These are phyloP conservation scores for Periophthalmodon schlosseri DNA, from an alignment of 2,113 vertebrate genomes.

Conservation along the genomic window DNA sequence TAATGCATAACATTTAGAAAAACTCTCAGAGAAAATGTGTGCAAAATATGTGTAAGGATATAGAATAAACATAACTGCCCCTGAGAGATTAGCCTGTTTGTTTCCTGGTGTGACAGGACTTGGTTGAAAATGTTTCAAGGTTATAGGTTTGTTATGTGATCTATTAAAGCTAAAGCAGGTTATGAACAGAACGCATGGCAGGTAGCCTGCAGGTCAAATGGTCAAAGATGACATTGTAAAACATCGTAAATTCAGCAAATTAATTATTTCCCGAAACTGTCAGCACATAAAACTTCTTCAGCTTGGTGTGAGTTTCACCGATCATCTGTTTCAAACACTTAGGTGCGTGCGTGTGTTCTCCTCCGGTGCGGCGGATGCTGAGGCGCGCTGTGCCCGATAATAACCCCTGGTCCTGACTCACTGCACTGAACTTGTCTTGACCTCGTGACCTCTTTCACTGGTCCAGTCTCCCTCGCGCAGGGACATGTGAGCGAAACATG, in stretches of 20 bases:
- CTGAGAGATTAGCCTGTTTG: neutral
- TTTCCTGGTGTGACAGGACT: too few species aligned
- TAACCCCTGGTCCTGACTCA: slow-evolving; percentile 34
- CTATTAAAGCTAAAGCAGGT: too few species aligned
- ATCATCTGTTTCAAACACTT: neutral
- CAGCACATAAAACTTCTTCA: neutral
- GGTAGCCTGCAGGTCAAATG: too few species aligned
- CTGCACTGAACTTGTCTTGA: slow-evolving; percentile 61
- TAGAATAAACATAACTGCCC: neutral
- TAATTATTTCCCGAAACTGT: too few species aligned
- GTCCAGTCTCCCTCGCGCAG: slow-evolving; percentile 31
- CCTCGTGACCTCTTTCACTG: slow-evolving; percentile 57
- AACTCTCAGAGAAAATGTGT: too few species aligned
- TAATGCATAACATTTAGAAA: too few species aligned
- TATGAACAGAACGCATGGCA: neutral
- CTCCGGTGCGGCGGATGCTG: neutral
- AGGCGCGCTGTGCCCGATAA: slow-evolving; percentile 4
- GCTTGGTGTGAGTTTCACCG: neutral
- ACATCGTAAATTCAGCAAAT: too few species aligned
- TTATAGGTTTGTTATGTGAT: too few species aligned
- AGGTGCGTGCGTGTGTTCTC: neutral
- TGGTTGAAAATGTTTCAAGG: too few species aligned
- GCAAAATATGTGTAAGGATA: too few species aligned
- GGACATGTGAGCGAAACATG: slow-evolving; percentile 28
- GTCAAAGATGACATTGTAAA: too few species aligned